Conservation (phyloP, 2,888 invertebrate genomes). For the Drosophila testacea region DNA sequence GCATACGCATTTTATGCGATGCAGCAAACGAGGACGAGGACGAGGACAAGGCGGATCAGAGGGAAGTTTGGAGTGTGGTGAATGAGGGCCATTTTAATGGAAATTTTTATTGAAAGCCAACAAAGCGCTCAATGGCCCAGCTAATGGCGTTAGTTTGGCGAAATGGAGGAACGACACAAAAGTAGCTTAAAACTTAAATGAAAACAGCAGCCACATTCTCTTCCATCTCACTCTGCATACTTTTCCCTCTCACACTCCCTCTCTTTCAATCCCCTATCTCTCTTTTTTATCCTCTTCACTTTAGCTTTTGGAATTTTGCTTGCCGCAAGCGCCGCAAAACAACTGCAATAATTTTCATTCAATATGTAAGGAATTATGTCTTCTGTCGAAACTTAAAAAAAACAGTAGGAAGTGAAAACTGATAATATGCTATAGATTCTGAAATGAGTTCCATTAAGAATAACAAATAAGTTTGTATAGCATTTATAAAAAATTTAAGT, state of each 20-base stretch:
- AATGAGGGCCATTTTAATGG: conserved; percentile 71
- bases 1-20: conserved; percentile 77
- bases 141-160: conserved; percentile 78
- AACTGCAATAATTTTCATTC: conserved; percentile 35
- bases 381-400: conserved; percentile 18
- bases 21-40: conserved; percentile 36
- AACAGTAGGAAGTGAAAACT: conserved; percentile 1
- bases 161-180: conserved; percentile 56
- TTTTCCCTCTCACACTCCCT: conserved; percentile 12
- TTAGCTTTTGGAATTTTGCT: conserved; percentile 32
- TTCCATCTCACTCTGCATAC: background rate
- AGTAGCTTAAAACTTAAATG: conserved; percentile 74
- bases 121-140: conserved; percentile 80
- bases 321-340: conserved; percentile 25
- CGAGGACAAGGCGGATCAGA: background rate
- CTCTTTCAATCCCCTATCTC: conserved; percentile 23
- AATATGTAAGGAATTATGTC: conserved; percentile 36
- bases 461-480: background rate
- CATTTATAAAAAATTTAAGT: background rate
- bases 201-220: conserved; percentile 50
- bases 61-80: background rate
- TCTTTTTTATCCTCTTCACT: conserved; percentile 21
- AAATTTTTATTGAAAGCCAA: conserved; percentile 80
- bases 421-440: background rate
- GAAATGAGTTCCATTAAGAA: no score